phyloP scores from a whole-genome alignment of 30 jellyfish, hydroid and myxozoan genomes.

The Pseudorhiza aurosa region DNA sequence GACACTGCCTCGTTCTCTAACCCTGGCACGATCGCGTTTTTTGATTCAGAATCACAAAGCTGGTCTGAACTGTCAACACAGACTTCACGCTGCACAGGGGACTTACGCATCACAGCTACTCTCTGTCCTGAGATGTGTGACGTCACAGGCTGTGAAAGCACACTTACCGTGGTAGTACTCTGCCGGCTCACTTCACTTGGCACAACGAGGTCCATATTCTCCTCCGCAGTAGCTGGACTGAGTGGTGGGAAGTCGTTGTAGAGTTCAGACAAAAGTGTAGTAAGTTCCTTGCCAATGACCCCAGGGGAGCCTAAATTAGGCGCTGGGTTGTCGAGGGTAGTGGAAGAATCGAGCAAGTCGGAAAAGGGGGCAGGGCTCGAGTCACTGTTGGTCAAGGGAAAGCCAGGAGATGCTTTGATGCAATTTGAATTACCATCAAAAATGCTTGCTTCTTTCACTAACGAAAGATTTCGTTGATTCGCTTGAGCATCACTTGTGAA shows the following conservation, averaged over 20 bases:
- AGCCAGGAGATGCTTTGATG: neutral
- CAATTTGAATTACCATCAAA: conserved; percentile 10
- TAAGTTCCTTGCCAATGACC: conserved; percentile 51
- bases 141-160: conserved; percentile 5
- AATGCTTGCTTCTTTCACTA: neutral
- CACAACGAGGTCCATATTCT: conserved; percentile 40
- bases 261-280: conserved; percentile 38
- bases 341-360: conserved; percentile 8
- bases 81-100: too few species aligned
- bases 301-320: conserved; percentile 49
- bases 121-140: neutral
- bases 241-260: conserved; percentile 64
- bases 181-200: conserved; percentile 1
- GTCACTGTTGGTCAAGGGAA: neutral
- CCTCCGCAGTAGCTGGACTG: conserved; percentile 33
- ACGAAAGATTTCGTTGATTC: neutral
- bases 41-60: too few species aligned
- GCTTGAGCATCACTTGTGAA: neutral
- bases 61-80: too few species aligned
- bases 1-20: too few species aligned
- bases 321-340: neutral
- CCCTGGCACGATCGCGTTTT: too few species aligned
- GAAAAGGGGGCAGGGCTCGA: neutral
- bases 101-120: conserved; percentile 1
- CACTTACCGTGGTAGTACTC: conserved; percentile 1